Evolutionary conservation across 2,113 vertebrate genomes (phyloP).

Genomic region (Sprattus sprattus): DNA sequence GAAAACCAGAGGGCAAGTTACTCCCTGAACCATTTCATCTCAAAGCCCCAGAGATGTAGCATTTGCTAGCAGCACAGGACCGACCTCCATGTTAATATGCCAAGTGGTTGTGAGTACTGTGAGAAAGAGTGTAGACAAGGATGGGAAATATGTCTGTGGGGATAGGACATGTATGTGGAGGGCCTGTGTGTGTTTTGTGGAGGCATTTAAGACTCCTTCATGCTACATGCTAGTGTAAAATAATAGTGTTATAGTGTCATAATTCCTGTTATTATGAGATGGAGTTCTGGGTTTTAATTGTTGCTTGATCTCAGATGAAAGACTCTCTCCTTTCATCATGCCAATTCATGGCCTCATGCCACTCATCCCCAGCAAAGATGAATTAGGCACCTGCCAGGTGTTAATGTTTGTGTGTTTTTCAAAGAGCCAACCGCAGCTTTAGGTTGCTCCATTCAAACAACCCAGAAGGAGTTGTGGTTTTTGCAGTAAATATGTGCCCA

Average conservation of each 20-base stretch:
- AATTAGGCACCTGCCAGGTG: slow-evolving; percentile 26
- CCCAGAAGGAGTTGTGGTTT: background rate
- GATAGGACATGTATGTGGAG: background rate
- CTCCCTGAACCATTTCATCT: background rate
- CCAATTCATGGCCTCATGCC: background rate
- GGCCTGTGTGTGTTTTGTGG: background rate
- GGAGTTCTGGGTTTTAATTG: slow-evolving; percentile 38
- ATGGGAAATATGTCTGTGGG: background rate
- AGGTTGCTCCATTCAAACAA: background rate
- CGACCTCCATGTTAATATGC: background rate
- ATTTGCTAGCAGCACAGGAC: background rate
- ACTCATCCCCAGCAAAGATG: background rate
- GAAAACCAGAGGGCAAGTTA: slow-evolving; percentile 25
- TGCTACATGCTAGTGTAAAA: background rate
- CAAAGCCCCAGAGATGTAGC: background rate
- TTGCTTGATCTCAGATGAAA: slow-evolving; percentile 23
- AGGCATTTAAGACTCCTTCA: background rate
- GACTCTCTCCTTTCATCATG: background rate
- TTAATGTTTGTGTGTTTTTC: background rate
- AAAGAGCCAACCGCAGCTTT: background rate
- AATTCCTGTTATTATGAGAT: background rate
- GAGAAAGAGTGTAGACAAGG: background rate
- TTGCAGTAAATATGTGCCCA: background rate
- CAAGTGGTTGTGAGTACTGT: background rate
- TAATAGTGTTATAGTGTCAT: background rate